Evolutionary conservation across 2,113 vertebrate species (phyloP).

Genomic region (Anoura caudifer): DNA sequence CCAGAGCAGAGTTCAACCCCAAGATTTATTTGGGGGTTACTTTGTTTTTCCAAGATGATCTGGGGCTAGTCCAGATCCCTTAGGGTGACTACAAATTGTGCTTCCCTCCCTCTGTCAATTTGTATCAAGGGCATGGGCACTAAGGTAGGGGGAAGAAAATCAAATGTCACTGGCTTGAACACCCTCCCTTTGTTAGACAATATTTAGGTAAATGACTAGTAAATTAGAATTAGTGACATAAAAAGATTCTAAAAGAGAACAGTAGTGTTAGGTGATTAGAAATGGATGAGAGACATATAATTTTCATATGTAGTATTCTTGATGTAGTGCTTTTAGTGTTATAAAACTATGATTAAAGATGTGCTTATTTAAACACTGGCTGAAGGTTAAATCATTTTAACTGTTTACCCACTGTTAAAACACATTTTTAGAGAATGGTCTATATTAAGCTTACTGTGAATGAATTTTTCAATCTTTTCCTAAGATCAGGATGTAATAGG

Average conservation of each 20-base stretch:
- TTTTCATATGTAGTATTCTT: not conserved
- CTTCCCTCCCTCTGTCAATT: not conserved
- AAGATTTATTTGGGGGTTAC: not conserved
- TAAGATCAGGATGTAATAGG: not conserved
- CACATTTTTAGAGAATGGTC: not conserved
- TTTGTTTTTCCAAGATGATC: not conserved
- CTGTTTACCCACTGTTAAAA: not conserved
- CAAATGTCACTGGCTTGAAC: not conserved
- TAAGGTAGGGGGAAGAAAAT: not conserved
- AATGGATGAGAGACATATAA: not conserved
- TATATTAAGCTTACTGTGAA: not conserved
- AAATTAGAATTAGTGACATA: not conserved
- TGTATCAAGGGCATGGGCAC: not conserved
- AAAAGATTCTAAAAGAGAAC: not conserved
- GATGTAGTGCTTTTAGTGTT: not conserved
- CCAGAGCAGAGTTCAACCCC: not conserved
- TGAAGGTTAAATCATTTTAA: not conserved
- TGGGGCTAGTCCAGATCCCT: not conserved
- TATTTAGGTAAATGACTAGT: not conserved
- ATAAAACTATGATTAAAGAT: not conserved
- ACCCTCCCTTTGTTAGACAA: not conserved
- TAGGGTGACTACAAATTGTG: not conserved
- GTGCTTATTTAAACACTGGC: not conserved
- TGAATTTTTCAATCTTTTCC: not conserved
- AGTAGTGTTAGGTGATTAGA: not conserved